phyloP scores from a whole-genome alignment of 2,888 invertebrate species.

The Eilema depressum region DNA sequence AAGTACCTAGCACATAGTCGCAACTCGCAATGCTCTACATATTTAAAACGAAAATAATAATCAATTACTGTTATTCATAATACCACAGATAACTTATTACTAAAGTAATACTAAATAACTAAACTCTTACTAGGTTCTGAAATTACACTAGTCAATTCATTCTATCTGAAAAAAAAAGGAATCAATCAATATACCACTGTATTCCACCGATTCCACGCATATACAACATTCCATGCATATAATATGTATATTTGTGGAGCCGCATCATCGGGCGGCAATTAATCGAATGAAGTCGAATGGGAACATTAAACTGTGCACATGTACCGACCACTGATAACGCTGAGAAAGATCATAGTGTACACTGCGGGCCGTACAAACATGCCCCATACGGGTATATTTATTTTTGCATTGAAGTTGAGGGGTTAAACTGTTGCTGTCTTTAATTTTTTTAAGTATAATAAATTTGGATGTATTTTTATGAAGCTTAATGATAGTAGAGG shows the following conservation, averaged over 20 bases:
- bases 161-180: not conserved
- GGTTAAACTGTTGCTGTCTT: too few species aligned
- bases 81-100: too few species aligned
- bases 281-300: constrained; percentile 77
- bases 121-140: too few species aligned
- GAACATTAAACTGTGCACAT: constrained; percentile 84
- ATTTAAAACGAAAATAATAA: too few species aligned
- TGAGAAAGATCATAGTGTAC: constrained; percentile 74
- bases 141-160: too few species aligned
- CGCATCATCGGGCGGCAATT: constrained; percentile 65
- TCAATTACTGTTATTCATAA: too few species aligned
- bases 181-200: not conserved
- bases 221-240: not conserved
- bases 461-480: too few species aligned
- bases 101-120: too few species aligned
- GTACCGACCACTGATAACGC: constrained; percentile 79
- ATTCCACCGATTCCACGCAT: not conserved
- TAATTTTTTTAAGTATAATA: too few species aligned
- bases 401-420: not conserved
- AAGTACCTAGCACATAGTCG: too few species aligned
- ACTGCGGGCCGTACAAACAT: constrained; percentile 54
- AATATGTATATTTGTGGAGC: constrained; percentile 19
- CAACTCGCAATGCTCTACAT: too few species aligned
- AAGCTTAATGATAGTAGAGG: too few species aligned
- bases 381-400: not conserved